These are phyloP conservation scores for Drosophila burlai DNA, from an alignment of 1,140 invertebrate genomes.

Conservation along the genomic window DNA sequence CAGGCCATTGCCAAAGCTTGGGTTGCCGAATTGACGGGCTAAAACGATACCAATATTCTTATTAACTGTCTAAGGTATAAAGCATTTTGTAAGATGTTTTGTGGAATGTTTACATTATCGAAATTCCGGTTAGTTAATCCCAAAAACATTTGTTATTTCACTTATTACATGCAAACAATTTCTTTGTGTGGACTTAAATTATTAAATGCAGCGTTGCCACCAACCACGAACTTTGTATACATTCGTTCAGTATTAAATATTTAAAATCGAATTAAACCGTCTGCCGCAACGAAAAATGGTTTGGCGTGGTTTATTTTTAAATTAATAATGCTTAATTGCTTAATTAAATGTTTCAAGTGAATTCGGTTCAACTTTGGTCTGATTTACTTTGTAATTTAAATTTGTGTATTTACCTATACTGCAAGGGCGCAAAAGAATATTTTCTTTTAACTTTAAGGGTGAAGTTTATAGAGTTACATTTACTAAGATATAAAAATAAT, in stretches of 20 bases:
- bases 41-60: not conserved
- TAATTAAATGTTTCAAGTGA: not conserved
- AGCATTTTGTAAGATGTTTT: too few species aligned
- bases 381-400: not conserved
- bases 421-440: too few species aligned
- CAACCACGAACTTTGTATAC: not conserved
- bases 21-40: slow-evolving; percentile 59
- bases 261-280: slow-evolving; percentile 11
- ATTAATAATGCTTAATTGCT: slow-evolving; percentile 18
- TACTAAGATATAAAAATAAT: too few species aligned
- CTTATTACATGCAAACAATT: not conserved
- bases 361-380: not conserved
- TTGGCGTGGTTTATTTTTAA: slow-evolving; percentile 5
- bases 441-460: not conserved
- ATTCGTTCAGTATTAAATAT: slow-evolving; percentile 1
- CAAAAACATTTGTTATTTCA: not conserved
- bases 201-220: not conserved
- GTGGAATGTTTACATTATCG: not conserved
- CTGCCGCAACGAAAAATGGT: slow-evolving; percentile 10
- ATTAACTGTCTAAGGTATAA: too few species aligned
- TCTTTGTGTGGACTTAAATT: not conserved
- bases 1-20: slow-evolving; percentile 50
- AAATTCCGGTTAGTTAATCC: not conserved
- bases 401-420: not conserved
- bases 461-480: too few species aligned